A percentile compares a stretch with the other conserved stretches of the same genome.
Conservation (phyloP, 2,797 vertebrate species). For the Harpagifer antarcticus region DNA sequence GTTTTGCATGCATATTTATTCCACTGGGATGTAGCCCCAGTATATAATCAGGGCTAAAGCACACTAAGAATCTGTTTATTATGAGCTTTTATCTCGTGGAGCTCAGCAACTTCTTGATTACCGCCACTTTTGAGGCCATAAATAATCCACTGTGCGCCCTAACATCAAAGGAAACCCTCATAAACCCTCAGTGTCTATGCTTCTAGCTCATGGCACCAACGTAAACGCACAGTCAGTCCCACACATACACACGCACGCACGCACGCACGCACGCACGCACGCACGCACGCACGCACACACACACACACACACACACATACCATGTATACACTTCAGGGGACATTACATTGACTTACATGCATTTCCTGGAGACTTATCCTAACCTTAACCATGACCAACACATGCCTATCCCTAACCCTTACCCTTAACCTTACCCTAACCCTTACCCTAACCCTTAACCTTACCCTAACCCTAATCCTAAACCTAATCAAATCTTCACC, state of each 20-base stretch:
- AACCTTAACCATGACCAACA: no score
- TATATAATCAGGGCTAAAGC: constrained; percentile 38
- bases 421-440: no score
- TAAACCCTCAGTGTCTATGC: constrained; percentile 8
- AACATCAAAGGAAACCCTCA: constrained; percentile 39
- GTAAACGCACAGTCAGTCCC: not conserved
- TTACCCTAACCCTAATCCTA: no score
- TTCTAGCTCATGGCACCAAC: not conserved
- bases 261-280: not conserved
- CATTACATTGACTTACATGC: no score
- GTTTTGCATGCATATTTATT: constrained; percentile 20
- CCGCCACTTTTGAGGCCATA: constrained; percentile 31
- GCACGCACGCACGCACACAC: not conserved
- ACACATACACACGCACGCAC: not conserved
- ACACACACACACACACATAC: not conserved
- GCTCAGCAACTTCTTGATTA: constrained; percentile 31
- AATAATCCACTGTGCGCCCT: constrained; percentile 15
- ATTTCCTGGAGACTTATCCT: no score
- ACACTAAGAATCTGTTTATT: constrained; percentile 32
- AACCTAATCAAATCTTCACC: no score
- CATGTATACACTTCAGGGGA: no score
- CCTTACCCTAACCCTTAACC: no score
- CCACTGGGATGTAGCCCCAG: constrained; percentile 30
- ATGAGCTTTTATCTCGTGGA: constrained; percentile 28
- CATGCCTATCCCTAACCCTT: no score